Conservation (phyloP, 2,113 vertebrate species). For the Enhydra lutris region DNA sequence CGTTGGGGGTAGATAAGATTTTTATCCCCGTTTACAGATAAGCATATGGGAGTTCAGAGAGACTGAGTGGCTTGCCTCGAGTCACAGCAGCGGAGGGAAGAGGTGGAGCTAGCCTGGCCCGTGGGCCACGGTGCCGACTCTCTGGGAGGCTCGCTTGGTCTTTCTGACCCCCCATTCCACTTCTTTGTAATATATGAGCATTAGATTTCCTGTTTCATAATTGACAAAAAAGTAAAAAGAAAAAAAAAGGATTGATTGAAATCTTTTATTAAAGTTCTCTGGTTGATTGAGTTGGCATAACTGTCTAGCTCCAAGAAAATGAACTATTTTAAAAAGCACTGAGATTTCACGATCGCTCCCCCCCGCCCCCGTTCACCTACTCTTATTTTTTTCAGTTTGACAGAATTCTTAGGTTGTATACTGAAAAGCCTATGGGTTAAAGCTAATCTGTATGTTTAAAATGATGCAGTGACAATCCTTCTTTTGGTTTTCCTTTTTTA, state of each 20-base stretch:
- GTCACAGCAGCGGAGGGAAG: not conserved
- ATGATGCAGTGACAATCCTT: slow-evolving; percentile 45
- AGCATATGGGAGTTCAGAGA: not conserved
- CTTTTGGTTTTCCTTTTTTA: slow-evolving; percentile 40
- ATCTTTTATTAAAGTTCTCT: slow-evolving; percentile 31
- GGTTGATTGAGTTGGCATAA: slow-evolving; percentile 17
- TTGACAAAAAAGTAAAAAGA: slow-evolving; percentile 1
- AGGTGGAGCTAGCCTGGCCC: not conserved
- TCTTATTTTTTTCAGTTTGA: slow-evolving; percentile 33
- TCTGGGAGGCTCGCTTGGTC: not conserved
- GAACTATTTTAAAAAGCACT: not conserved
- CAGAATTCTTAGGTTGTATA: slow-evolving; percentile 37
- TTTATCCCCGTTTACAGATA: not conserved
- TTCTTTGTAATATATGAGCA: not conserved
- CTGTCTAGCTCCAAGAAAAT: not conserved
- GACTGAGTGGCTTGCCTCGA: not conserved
- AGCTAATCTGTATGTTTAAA: slow-evolving; percentile 60
- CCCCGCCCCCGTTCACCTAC: not conserved
- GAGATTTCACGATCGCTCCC: not conserved
- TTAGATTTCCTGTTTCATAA: not conserved
- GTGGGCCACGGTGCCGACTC: too few species aligned
- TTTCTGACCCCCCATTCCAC: not conserved
- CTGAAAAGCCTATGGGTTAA: slow-evolving; percentile 34
- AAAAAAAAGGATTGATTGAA: not conserved
- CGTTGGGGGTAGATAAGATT: not conserved